Evolutionary conservation across 2,888 invertebrate genomes (phyloP), one percentile per base, ranked within the genome.

Genomic region (Ommatoiulus sabulosus): DNA sequence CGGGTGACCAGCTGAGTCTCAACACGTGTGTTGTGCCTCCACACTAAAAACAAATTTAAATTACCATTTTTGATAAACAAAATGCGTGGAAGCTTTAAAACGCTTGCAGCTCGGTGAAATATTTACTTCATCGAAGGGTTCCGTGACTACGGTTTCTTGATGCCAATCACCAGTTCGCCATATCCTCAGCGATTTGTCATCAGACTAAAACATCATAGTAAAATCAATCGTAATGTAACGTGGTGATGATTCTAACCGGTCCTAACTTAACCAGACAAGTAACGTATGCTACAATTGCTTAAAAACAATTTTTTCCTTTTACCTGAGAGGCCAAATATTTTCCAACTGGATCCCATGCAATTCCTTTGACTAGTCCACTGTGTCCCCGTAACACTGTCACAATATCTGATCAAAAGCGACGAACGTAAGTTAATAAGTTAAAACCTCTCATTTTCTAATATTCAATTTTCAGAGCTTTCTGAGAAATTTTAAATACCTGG

Each of bases 291-390:
- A 90, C 17, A 84, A 12, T 80, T 88, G 35, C 90, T 91, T 87
- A 8, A n/a, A 43, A 88, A n/a, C 3, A 46, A 2, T 48, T 12
- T 48, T 48, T 48, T 48, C 8, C 17, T 90, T 90, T 89, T 91
- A 92, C 92, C 91, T 99, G 99, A 57, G 98, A 97, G 0, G 99
- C 98, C 89, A 99, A 93, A 92, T 98, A 99, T 93, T 98, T 98
- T 0, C 99, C 99, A 86, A 98, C 97, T 1, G 99, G 99, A 93
- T 99, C 99, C 99, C 99, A 99, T 5, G 98, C 96, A 0, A 99
- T 96, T 8, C 99, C 99, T 93, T 99, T 99, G 3, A 99, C 99
- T 90, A 99, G 94, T 0, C 98, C 97, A 84, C 92, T 92, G 91
- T 99, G 99, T 0, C 98, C 98, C 91, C 95, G 96, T 12, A 99